A percentile compares a stretch with the other conserved stretches of the same genome.
Evolutionary conservation across 1,140 invertebrate species (phyloP).

Genomic region (Diuraphis noxia): DNA sequence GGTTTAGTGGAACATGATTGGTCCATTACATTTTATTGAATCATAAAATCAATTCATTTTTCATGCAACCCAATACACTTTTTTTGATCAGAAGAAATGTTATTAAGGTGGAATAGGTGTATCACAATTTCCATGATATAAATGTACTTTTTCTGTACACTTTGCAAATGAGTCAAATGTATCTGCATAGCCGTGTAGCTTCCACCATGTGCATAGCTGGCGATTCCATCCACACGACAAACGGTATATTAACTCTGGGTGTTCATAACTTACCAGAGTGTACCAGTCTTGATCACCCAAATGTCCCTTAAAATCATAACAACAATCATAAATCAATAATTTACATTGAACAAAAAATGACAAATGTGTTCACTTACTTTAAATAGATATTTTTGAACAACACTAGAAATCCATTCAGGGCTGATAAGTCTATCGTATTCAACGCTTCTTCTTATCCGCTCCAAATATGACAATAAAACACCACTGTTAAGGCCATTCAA

Average conservation of each 20-base stretch:
- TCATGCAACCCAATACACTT: too few species aligned
- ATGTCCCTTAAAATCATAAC: conserved; percentile 68
- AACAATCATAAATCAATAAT: not conserved
- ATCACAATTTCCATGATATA: conserved; percentile 88
- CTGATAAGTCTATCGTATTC: conserved; percentile 54
- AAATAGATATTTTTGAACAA: conserved; percentile 52
- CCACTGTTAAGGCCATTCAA: conserved; percentile 82
- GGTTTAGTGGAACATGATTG: too few species aligned
- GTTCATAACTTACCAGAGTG: conserved; percentile 73
- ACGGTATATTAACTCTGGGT: conserved; percentile 74
- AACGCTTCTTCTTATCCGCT: conserved; percentile 68
- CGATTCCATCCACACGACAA: conserved; percentile 83
- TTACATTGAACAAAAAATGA: not conserved
- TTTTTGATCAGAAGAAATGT: not conserved
- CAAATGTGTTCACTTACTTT: conserved; percentile 8
- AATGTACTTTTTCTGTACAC: conserved; percentile 71
- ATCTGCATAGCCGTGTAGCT: conserved; percentile 74
- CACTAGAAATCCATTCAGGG: conserved; percentile 37
- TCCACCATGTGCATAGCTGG: conserved; percentile 85
- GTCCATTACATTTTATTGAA: too few species aligned
- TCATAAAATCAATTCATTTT: too few species aligned
- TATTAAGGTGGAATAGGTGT: conserved; percentile 67
- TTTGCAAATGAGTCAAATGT: conserved; percentile 77
- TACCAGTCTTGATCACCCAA: conserved; percentile 89
- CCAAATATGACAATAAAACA: conserved; percentile 74